Evolutionary conservation across 2,888 invertebrate genomes (phyloP).

Genomic region (Tricholauxania praeusta): DNA sequence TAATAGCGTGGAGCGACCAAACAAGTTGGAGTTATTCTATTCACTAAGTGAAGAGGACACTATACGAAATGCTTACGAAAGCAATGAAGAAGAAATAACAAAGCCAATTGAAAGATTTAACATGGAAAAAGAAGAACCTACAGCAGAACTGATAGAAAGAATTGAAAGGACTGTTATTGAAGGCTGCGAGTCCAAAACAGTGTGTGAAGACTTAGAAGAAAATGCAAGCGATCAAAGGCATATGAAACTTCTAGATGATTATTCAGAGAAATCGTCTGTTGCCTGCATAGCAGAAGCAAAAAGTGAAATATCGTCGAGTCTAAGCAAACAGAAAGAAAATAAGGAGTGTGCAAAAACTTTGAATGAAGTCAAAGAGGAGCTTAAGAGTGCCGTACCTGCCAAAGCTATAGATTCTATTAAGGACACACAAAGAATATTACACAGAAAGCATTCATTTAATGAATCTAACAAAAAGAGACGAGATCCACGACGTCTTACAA

Average conservation of each 20-base stretch:
- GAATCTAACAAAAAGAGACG: slow-evolving; percentile 53
- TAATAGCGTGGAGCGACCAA: slow-evolving; percentile 65
- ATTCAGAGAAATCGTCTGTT: slow-evolving; percentile 52
- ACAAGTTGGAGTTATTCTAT: slow-evolving; percentile 60
- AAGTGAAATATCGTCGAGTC: slow-evolving; percentile 47
- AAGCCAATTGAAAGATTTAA: neutral
- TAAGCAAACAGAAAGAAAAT: slow-evolving; percentile 34
- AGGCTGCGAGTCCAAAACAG: slow-evolving; percentile 8
- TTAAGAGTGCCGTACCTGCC: slow-evolving; percentile 11
- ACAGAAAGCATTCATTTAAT: slow-evolving; percentile 38
- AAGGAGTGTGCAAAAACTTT: slow-evolving; percentile 7
- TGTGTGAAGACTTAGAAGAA: neutral
- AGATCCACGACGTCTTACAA: slow-evolving; percentile 57
- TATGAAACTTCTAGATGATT: slow-evolving; percentile 52
- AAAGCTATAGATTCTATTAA: slow-evolving; percentile 51
- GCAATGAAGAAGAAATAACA: slow-evolving; percentile 7
- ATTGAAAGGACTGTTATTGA: neutral
- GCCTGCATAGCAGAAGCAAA: slow-evolving; percentile 54
- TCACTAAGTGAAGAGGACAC: slow-evolving; percentile 60
- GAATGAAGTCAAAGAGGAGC: neutral
- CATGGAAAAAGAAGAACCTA: neutral
- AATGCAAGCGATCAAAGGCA: slow-evolving; percentile 35
- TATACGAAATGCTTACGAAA: slow-evolving; percentile 49
- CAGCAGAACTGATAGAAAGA: slow-evolving; percentile 17
- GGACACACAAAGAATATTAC: neutral